A percentile compares a stretch with the other conserved stretches of the same genome.
Evolutionary conservation across 2,113 vertebrate species (phyloP).

Genomic region (Electrona antarctica): DNA sequence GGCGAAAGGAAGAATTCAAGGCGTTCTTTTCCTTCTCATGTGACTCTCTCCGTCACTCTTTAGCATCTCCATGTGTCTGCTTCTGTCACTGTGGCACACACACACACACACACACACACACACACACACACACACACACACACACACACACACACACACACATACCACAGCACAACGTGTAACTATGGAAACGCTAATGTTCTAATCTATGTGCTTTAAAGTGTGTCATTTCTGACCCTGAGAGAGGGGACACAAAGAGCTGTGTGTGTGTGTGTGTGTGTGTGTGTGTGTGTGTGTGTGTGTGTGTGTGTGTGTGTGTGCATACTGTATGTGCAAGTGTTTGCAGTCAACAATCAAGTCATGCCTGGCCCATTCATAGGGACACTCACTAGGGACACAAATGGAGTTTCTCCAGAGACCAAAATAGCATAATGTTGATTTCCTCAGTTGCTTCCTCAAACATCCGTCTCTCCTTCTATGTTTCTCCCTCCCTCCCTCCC

Average conservation of each 20-base stretch:
- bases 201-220: constrained; percentile 45
- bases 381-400: constrained; percentile 44
- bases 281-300: neutral
- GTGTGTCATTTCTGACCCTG: constrained; percentile 58
- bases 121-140: constrained; percentile 2
- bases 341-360: constrained; percentile 32
- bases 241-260: constrained; percentile 40
- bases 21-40: neutral
- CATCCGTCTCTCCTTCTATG: neutral
- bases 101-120: too few relatives aligned
- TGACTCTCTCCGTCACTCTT: neutral
- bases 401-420: constrained; percentile 42
- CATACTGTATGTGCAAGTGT: neutral
- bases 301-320: neutral
- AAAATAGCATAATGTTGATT: constrained; percentile 32
- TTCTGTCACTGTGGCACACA: constrained; percentile 6
- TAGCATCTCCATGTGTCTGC: neutral
- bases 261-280: neutral
- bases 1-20: too few relatives aligned
- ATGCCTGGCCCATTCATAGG: constrained; percentile 32
- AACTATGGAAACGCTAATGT: constrained; percentile 72
- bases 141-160: neutral
- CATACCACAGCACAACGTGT: constrained; percentile 42
- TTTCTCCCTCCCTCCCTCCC: constrained; percentile 4
- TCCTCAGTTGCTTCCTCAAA: neutral